Percentiles rank a stretch among this genome's conserved stretches.
These are phyloP conservation scores for Anthrax anthrax DNA, from an alignment of 2,888 invertebrate genomes.

Conservation along the genomic window DNA sequence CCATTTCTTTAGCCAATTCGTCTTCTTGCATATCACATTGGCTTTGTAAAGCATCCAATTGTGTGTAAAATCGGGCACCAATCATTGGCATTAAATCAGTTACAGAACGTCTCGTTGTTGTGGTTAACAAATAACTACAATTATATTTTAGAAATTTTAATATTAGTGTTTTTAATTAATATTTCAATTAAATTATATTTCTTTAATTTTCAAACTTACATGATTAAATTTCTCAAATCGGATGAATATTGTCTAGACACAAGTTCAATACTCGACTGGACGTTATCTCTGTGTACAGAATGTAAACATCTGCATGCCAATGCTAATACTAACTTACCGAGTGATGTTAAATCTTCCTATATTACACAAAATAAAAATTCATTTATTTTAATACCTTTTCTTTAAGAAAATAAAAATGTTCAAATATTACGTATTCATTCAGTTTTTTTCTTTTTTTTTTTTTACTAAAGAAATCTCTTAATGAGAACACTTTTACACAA, in stretches of 20 bases:
- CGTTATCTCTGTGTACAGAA: constrained; percentile 74
- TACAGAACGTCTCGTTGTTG: constrained; percentile 57
- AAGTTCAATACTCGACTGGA: constrained; percentile 76
- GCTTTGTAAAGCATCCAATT: constrained; percentile 79
- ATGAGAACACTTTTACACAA: too few relatives aligned
- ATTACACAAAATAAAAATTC: constrained; percentile 8
- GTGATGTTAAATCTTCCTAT: constrained; percentile 73
- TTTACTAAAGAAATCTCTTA: neutral
- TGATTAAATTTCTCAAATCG: constrained; percentile 86
- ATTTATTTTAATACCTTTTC: too few relatives aligned
- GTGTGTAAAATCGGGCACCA: constrained; percentile 90
- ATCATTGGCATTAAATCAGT: constrained; percentile 99
- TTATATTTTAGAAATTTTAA: neutral
- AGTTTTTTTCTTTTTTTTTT: neutral
- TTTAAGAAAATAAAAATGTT: too few relatives aligned
- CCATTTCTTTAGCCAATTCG: constrained; percentile 83
- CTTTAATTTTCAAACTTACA: constrained; percentile 42
- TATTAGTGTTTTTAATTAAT: neutral
- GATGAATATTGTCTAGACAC: constrained; percentile 81
- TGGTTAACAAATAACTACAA: constrained; percentile 55
- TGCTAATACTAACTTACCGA: constrained; percentile 82
- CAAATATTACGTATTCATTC: too few relatives aligned
- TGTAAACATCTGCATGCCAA: constrained; percentile 86
- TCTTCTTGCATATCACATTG: constrained; percentile 81
- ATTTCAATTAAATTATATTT: too few relatives aligned